Base-by-base conservation (phyloP, 2,888 invertebrate species). In the Germaria angustata region DNA sequence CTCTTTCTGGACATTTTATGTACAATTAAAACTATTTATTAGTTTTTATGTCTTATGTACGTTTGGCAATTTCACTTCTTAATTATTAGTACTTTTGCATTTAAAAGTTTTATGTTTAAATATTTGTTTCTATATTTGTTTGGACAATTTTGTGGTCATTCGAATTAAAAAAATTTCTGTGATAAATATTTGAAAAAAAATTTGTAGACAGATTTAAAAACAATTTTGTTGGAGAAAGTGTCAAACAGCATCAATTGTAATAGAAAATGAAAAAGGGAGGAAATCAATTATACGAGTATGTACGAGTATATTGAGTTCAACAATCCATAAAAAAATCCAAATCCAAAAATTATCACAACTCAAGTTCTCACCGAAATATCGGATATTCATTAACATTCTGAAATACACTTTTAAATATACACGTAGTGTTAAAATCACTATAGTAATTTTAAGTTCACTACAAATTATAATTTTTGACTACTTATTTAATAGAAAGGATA, bases 41-140 rank as follows among this genome's bases (percentile, higher is more conserved):
- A 39, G 8, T 24, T 51, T 51, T 24, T 28, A 28, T 5, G 51
- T 51, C 24, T 24, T 9, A 6, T 20, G n/a, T 6, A 8, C 4
- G 11, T 9, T 32, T 55, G 9, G 20, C 39, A 66, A 68, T 53
- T 68, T 68, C 68, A 39, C 32, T 22, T 1, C 39, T 39, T 59
- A 28, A 72, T 36, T 72, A 61, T 39, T 34, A 11, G 22, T 44
- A 59, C 39, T 53, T 15, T 6, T n/a, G 39, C 46, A 51, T 32
- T 61, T 28, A 36, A 17, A 36, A 36, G 1, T 22, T 57, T 13
- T 36, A 20, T 5, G n/a, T 11, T 22, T 49, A 22, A 49, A 20
- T 22, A 11, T 22, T 11, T 17, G 17, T n/a, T n/a, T n/a, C n/a
- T n/a, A n/a, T n/a, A n/a, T n/a, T n/a, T n/a, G n/a, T n/a, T n/a